Conservation (phyloP, 2,888 invertebrate genomes). For the Tubulanus polymorphus region DNA sequence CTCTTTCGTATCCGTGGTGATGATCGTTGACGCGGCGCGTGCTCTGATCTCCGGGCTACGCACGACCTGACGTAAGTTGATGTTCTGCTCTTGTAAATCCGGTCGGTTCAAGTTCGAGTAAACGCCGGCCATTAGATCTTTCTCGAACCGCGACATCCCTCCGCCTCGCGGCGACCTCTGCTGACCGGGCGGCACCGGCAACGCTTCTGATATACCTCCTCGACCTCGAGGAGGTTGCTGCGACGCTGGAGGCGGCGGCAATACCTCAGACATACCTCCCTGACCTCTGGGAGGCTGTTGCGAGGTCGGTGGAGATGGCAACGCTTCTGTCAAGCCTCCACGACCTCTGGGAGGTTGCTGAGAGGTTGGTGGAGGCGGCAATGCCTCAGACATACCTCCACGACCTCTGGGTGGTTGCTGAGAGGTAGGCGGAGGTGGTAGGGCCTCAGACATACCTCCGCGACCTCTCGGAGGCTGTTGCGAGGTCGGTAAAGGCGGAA, state of each 20-base stretch:
- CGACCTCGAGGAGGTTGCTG: not conserved
- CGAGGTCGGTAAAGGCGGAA: too few species aligned
- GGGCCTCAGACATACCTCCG: too few species aligned
- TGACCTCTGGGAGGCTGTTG: not conserved
- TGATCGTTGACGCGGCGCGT: too few species aligned
- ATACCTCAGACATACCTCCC: not conserved
- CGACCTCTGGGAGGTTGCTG: slow-evolving; percentile 17
- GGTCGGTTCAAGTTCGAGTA: slow-evolving; percentile 31
- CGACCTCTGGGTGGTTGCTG: too few species aligned
- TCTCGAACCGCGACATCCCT: slow-evolving; percentile 27
- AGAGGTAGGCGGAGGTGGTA: too few species aligned
- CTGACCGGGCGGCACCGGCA: not conserved
- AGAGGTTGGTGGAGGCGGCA: slow-evolving; percentile 29
- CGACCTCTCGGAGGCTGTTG: not conserved
- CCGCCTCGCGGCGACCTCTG: slow-evolving; percentile 5
- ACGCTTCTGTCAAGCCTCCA: slow-evolving; percentile 32
- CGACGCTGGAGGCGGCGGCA: not conserved
- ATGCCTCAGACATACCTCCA: slow-evolving; percentile 34
- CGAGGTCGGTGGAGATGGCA: slow-evolving; percentile 30
- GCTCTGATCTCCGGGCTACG: slow-evolving; percentile 3
- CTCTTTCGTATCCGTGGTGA: not conserved
- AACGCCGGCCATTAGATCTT: slow-evolving; percentile 30
- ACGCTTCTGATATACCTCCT: not conserved
- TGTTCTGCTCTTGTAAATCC: slow-evolving; percentile 27
- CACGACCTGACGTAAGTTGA: slow-evolving; percentile 9